Conservation (phyloP, 2,113 vertebrate genomes). For the Rousettus leschenaultii region DNA sequence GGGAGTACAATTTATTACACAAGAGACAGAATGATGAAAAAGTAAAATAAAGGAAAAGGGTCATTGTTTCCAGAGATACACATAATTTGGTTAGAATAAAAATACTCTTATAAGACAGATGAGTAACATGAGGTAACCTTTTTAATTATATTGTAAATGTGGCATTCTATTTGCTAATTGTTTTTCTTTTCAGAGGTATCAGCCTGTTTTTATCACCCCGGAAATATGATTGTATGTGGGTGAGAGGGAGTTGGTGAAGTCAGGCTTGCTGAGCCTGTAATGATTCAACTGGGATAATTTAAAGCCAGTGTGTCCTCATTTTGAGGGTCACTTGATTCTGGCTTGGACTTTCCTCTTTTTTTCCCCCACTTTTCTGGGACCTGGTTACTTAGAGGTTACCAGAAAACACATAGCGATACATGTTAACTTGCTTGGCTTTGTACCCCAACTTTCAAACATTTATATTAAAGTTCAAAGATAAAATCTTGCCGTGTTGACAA, state of each 20-base stretch:
- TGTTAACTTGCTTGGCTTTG: constrained; percentile 18
- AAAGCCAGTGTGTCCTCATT: background rate
- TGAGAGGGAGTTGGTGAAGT: background rate
- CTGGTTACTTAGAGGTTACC: constrained; percentile 1
- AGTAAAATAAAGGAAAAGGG: background rate
- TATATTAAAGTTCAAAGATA: constrained; percentile 30
- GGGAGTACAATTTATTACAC: constrained; percentile 42
- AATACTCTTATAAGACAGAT: background rate
- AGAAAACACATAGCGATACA: background rate
- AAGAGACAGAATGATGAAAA: constrained; percentile 16
- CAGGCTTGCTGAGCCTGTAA: background rate
- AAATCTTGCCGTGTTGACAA: background rate
- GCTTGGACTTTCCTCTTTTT: background rate
- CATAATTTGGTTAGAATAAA: background rate
- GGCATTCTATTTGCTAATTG: background rate
- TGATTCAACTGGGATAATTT: background rate
- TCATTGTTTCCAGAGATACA: background rate
- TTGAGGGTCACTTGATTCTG: constrained; percentile 3
- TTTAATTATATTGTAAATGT: background rate
- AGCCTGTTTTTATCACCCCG: background rate
- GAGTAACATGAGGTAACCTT: background rate
- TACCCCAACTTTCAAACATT: constrained; percentile 19
- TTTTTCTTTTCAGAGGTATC: background rate
- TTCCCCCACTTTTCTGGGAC: background rate
- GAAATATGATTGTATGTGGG: background rate